Evolutionary conservation across 2,113 vertebrate species (phyloP), one percentile per base, ranked within the genome.

Genomic region (Psilopogon haemacephalus): DNA sequence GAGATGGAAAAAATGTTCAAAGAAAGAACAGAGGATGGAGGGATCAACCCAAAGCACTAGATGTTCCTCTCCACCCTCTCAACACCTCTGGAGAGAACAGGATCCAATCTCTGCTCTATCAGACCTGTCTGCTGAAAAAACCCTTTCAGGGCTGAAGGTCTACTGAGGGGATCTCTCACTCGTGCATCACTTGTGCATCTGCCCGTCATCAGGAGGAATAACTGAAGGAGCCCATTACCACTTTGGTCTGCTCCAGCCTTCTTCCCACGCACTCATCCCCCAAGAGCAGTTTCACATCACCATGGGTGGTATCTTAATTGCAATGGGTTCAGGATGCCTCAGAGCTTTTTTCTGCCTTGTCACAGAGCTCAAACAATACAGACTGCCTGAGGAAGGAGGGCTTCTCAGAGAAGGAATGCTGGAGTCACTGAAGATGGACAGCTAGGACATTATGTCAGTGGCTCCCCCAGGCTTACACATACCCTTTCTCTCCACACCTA

Each of bases 231-330:
- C 5, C 18, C 6, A 5, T 8, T 18, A 4, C 12, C n/a, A 16
- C 5, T 77, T 56, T 59, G 48, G 37, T 56, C 56, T 42, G 27
- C 38, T 90, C 52, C 56, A 84, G 52, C 33, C 46, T 86, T 75
- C 70, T 84, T 78, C 21, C 30, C 23, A 48, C 3, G 1, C 0
- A 0, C 35, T 68, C 20, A 6, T 8, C 5, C 84, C 58, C n/a
- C 50, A 54, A 62, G 58, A 42, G 8, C n/a, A 21, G 4, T 8
- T 86, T 78, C 63, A 56, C 33, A 75, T 62, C 55, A 35, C 28
- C 24, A 6, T 9, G 63, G 17, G 11, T 69, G n/a, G 32, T 50
- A 59, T 5, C 11, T 86, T 24, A 68, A 74, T 20, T 1, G 1
- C 52, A 71, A 6, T 5, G 4, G 27, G 18, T 82, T 56, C 42